Base-by-base conservation (phyloP, 2,797 vertebrate species). In the Masticophis lateralis region DNA sequence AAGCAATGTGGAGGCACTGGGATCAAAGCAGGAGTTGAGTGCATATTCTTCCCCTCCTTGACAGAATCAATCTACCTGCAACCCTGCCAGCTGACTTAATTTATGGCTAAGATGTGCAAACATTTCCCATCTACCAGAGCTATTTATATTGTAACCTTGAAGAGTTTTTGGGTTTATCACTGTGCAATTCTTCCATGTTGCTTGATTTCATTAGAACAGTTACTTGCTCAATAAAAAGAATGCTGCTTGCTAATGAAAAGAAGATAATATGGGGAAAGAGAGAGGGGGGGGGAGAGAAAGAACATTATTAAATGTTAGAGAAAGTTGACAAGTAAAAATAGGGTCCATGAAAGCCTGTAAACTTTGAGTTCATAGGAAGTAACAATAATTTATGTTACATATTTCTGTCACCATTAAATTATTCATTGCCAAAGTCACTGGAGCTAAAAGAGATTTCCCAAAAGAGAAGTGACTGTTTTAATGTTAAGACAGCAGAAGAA, bases 171-270 rank as follows among this genome's bases (percentile, higher is more conserved):
- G 95, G 92, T 92, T 95, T 95, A 95, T 96, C 93, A 94, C 90
- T 91, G 10, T 87, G 74, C 20, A 83, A 47, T 92, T 94, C 89
- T 93, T 95, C 92, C 94, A 91, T 94, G 90, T 93, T 94, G 92
- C 95, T 94, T 96, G 94, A 89, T 96, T 96, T 93, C 94, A 93
- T 90, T 94, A 56, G 93, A 94, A 51, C 90, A 93, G 95, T 94
- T 89, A 37, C 59, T 89, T 87, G 59, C 59, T 96, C 91, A 91
- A 89, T 91, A 90, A 89, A 51, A 95, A 96, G 66, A 63, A 0
- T 0, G 92, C 88, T 94, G 11, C 88, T 94, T 93, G 94, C 92
- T 94, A 93, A 94, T 95, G 89, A 2, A 95, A 95, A 96, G 95
- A 93, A 95, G 25, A 94, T 60, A 60, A 60, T 60, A 2, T 1